Evolutionary conservation across 2,797 vertebrate species (phyloP).

Genomic region (Halcyon smyrnensis): DNA sequence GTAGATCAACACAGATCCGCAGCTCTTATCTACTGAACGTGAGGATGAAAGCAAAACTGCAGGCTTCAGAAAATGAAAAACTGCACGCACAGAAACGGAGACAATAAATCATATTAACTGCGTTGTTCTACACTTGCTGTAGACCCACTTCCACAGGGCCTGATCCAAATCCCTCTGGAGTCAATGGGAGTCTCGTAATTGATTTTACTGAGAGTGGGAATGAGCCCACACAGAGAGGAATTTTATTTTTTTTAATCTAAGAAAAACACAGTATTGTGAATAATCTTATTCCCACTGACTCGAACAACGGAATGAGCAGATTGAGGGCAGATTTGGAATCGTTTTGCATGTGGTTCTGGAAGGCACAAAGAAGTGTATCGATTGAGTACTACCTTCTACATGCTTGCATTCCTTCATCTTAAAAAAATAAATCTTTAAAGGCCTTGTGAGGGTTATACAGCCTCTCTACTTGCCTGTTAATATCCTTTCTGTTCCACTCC

Average conservation of each 20-base stretch:
- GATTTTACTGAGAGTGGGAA: slow-evolving; percentile 64
- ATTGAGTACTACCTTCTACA: slow-evolving; percentile 58
- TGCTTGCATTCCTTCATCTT: slow-evolving; percentile 66
- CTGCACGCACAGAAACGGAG: slow-evolving; percentile 54
- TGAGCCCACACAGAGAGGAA: slow-evolving; percentile 61
- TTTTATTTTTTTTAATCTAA: neutral
- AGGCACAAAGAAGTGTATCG: slow-evolving; percentile 54
- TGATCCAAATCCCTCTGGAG: slow-evolving; percentile 53
- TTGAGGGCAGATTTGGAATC: slow-evolving; percentile 46
- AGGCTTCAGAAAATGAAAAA: slow-evolving; percentile 64
- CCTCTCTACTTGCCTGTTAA: slow-evolving; percentile 74
- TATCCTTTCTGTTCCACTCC: slow-evolving; percentile 75
- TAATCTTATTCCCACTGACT: slow-evolving; percentile 19
- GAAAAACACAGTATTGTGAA: neutral
- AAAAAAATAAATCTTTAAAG: slow-evolving; percentile 74
- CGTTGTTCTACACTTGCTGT: slow-evolving; percentile 57
- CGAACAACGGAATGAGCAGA: slow-evolving; percentile 35
- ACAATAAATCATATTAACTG: slow-evolving; percentile 71
- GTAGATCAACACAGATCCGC: slow-evolving; percentile 53
- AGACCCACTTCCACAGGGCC: slow-evolving; percentile 59
- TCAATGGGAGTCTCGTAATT: slow-evolving; percentile 39
- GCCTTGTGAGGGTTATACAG: slow-evolving; percentile 72
- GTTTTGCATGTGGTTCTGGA: slow-evolving; percentile 25
- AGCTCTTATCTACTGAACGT: slow-evolving; percentile 56
- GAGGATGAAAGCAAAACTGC: slow-evolving; percentile 69